A percentile compares a stretch with the other conserved stretches of the same genome.
Evolutionary conservation across 2,113 vertebrate species (phyloP).

Genomic region (Acanthochromis polyacanthus): DNA sequence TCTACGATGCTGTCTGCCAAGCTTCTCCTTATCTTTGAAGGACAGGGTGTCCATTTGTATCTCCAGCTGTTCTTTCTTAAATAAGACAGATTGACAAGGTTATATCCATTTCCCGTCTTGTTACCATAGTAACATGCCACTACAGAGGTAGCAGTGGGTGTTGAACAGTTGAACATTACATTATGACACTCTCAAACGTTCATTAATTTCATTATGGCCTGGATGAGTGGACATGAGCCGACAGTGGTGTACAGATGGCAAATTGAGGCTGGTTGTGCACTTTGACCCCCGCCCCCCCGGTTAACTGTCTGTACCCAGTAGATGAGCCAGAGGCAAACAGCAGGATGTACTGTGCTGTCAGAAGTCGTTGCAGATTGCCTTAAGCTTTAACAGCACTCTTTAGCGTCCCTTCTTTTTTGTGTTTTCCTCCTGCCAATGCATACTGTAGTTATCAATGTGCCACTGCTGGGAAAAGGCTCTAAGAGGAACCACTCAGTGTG

Average conservation of each 20-base stretch:
- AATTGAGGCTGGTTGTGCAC: slow-evolving; percentile 34
- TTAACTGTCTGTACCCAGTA: slow-evolving; percentile 1
- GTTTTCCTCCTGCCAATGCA: not conserved
- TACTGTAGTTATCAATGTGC: not conserved
- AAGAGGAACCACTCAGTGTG: slow-evolving; percentile 46
- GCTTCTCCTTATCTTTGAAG: not conserved
- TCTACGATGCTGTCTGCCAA: not conserved
- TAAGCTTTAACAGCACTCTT: not conserved
- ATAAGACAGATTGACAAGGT: slow-evolving; percentile 53
- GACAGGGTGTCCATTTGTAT: not conserved
- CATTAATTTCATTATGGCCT: slow-evolving; percentile 65
- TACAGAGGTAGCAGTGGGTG: slow-evolving; percentile 47
- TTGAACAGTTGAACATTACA: slow-evolving; percentile 56
- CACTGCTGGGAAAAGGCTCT: slow-evolving; percentile 5
- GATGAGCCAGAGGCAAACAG: not conserved
- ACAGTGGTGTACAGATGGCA: slow-evolving; percentile 21
- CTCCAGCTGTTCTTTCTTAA: slow-evolving; percentile 41
- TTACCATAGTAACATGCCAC: slow-evolving; percentile 68
- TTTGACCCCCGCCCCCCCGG: slow-evolving; percentile 15
- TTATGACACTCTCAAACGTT: slow-evolving; percentile 49
- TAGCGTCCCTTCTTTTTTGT: not conserved
- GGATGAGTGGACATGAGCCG: slow-evolving; percentile 27
- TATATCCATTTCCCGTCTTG: slow-evolving; percentile 57
- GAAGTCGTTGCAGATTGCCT: not conserved
- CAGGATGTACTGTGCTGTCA: not conserved